Base-by-base conservation (phyloP, 1,140 invertebrate species). In the Bombus breviceps region DNA sequence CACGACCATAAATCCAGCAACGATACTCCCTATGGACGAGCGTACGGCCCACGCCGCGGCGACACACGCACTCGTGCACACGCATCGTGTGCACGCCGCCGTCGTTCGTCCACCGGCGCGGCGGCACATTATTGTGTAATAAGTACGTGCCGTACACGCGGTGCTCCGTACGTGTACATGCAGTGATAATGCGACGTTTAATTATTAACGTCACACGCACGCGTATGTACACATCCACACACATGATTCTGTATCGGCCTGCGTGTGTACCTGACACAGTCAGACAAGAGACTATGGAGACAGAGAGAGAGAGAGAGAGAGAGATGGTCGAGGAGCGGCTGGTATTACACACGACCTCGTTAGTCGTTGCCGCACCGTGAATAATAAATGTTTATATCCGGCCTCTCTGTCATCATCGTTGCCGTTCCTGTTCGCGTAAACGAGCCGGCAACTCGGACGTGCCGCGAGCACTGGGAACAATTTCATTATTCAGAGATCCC, bases 381-480 rank as follows among this genome's bases (percentile, higher is more conserved):
- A 93, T 93, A 93, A 93, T 93, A 92, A 93, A 93, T 92, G 90
- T 91, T 91, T 91, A 92, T 91, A 91, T 92, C 89, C 89, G 86
- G 81, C 82, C 86, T 85, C 84, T 64, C 84, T 85, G 89, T 74
- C 80, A 87, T 85, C 86, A 81, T 79, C 57, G 81, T 89, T 81
- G 71, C 62, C 68, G 87, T 89, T 78, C 83, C 81, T 85, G 86
- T 86, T 86, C 86, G 85, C 85, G 86, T 88, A 86, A 91, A 89
- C 89, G 86, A 90, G 89, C 82, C 77, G 78, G 53, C 77, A 72
- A 81, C 72, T 59, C 62, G 81, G 68, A 83, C 76, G 75, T 71
- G 66, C 62, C 66, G 28, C 78, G 57, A 73, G 41, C 81, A 47
- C 71, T 74, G 84, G 43, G 39, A 86, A 82, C 80, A 71, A 81